A percentile compares a stretch with the other conserved stretches of the same genome.
These are phyloP conservation scores for Himalopsyche phryganea DNA, from an alignment of 1,140 invertebrate species.

Conservation along the genomic window DNA sequence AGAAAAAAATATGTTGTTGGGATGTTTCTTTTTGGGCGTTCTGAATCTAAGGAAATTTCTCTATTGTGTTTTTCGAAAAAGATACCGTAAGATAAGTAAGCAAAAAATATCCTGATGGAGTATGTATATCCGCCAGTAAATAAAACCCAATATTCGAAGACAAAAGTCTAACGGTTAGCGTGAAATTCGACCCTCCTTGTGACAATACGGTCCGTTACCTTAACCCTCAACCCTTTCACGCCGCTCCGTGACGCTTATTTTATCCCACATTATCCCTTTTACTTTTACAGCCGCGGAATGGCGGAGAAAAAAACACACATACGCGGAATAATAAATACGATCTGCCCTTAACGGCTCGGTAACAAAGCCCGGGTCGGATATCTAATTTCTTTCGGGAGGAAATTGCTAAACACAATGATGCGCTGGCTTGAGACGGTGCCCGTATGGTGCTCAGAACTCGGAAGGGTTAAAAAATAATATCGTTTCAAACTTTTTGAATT, in stretches of 20 bases:
- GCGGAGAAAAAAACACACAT: slow-evolving; percentile 25
- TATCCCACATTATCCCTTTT: slow-evolving; percentile 24
- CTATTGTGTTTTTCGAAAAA: no score
- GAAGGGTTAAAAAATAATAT: slow-evolving; percentile 4
- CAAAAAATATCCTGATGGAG: no score
- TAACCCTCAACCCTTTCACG: slow-evolving; percentile 22
- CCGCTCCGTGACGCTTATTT: slow-evolving; percentile 26
- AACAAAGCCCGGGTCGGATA: slow-evolving; percentile 29
- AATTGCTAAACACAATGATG: slow-evolving; percentile 29
- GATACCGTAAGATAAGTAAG: no score
- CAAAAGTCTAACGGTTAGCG: slow-evolving; percentile 2
- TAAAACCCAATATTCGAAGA: neutral
- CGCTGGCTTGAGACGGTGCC: slow-evolving; percentile 8
- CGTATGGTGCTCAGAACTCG: neutral
- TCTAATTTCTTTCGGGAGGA: slow-evolving; percentile 35
- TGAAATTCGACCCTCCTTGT: slow-evolving; percentile 23
- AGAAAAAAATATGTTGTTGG: no score
- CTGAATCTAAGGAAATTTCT: no score
- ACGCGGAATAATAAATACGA: slow-evolving; percentile 10
- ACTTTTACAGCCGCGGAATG: slow-evolving; percentile 18
- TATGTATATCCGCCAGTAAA: no score
- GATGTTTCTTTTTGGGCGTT: no score
- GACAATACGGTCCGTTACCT: slow-evolving; percentile 22
- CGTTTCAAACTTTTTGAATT: no score
- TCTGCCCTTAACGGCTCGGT: slow-evolving; percentile 27